phyloP scores from a whole-genome alignment of 2,888 invertebrate species.

The Phortica okadai region DNA sequence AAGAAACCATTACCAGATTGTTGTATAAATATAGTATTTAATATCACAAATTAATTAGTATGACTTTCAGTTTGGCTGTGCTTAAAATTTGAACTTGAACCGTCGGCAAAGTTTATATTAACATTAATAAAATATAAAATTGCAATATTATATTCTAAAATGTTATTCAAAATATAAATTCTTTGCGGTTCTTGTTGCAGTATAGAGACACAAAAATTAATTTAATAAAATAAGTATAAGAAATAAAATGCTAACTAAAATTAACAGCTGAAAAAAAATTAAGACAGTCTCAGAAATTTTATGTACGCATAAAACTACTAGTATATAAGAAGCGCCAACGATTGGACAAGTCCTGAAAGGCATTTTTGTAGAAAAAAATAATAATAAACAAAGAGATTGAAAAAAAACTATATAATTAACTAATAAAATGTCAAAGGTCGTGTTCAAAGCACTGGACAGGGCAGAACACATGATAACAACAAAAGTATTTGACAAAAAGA shows the following conservation, averaged over 20 bases:
- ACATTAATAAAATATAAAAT: no score
- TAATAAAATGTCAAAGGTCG: neutral
- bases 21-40: no score
- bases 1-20: no score
- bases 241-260: neutral
- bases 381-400: constrained; percentile 2
- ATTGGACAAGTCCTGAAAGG: constrained; percentile 74
- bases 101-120: no score
- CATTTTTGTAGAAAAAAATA: constrained; percentile 40
- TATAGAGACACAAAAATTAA: neutral
- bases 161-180: no score
- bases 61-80: no score
- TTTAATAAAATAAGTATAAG: neutral
- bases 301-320: constrained; percentile 58
- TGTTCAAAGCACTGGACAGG: constrained; percentile 1
- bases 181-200: no score
- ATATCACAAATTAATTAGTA: no score
- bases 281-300: constrained; percentile 57
- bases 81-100: no score
- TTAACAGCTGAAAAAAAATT: constrained; percentile 4
- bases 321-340: constrained; percentile 74
- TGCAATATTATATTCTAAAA: no score
- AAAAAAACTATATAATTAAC: neutral
- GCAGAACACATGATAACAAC: neutral
- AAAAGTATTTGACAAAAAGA: neutral